These are phyloP conservation scores for Enteromius afrohamiltoni DNA, from an alignment of 2,797 vertebrate genomes.

Conservation along the genomic window DNA sequence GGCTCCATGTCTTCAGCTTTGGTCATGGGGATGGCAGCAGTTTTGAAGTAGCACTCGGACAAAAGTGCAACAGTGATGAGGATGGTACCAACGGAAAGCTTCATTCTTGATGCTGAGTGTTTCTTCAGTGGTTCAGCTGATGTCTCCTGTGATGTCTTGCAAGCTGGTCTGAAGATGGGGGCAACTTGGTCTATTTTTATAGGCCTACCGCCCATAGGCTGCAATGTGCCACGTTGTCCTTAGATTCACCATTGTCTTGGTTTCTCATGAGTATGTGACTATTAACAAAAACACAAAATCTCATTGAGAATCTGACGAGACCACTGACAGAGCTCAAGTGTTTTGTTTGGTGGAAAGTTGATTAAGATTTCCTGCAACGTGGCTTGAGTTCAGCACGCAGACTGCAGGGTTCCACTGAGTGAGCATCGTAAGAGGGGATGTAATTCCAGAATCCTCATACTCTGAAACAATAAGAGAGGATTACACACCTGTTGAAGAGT, in stretches of 20 bases:
- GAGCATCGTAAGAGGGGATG: slow-evolving; percentile 46
- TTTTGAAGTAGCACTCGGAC: slow-evolving; percentile 60
- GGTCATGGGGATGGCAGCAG: slow-evolving; percentile 62
- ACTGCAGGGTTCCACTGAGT: slow-evolving; percentile 66
- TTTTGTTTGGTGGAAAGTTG: slow-evolving; percentile 67
- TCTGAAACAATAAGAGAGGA: slow-evolving; percentile 52
- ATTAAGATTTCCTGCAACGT: slow-evolving; percentile 67
- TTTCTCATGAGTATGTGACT: slow-evolving; percentile 58
- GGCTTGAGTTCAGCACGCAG: slow-evolving; percentile 45
- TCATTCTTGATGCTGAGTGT: slow-evolving; percentile 70
- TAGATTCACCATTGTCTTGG: slow-evolving; percentile 41
- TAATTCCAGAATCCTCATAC: slow-evolving; percentile 64
- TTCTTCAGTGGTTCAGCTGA: slow-evolving; percentile 23
- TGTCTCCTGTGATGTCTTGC: slow-evolving; percentile 32
- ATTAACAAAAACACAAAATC: slow-evolving; percentile 58
- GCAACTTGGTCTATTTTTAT: slow-evolving; percentile 70
- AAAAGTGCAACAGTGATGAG: slow-evolving; percentile 69
- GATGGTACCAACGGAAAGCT: slow-evolving; percentile 64
- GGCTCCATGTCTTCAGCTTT: slow-evolving; percentile 67
- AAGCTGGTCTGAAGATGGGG: slow-evolving; percentile 12
- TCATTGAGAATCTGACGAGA: slow-evolving; percentile 54
- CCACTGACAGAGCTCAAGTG: slow-evolving; percentile 68
- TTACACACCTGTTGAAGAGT: slow-evolving; percentile 48
- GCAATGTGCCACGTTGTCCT: slow-evolving; percentile 61
- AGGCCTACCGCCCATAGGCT: neutral